Evolutionary conservation across 2,888 invertebrate species (phyloP).

Genomic region (Ditula angustiorana): DNA sequence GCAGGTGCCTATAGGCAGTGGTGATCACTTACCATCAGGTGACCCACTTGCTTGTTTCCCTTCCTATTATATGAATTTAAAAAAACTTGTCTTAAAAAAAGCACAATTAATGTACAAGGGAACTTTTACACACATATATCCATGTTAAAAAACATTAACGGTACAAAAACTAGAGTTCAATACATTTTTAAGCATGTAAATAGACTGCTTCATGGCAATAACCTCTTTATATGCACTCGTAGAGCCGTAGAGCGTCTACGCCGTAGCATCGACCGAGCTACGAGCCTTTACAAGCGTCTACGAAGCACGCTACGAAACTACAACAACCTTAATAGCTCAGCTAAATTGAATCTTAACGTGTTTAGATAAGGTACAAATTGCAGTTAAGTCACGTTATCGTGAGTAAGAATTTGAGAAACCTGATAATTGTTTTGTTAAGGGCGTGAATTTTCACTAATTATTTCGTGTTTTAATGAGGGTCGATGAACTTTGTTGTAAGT

Average conservation of each 20-base stretch:
- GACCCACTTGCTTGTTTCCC: too few species aligned
- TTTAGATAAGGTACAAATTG: neutral
- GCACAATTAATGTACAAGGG: too few species aligned
- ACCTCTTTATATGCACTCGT: too few species aligned
- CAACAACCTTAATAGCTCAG: neutral
- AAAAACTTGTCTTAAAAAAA: too few species aligned
- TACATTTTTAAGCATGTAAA: constrained; percentile 1
- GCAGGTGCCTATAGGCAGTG: too few species aligned
- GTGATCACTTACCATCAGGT: too few species aligned
- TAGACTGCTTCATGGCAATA: neutral
- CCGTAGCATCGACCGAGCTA: constrained; percentile 34
- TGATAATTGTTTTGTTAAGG: constrained; percentile 26
- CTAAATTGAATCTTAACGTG: neutral
- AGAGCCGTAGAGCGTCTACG: constrained; percentile 19
- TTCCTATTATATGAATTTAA: too few species aligned
- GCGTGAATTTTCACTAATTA: constrained; percentile 12
- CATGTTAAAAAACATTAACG: neutral
- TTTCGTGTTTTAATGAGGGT: constrained; percentile 4
- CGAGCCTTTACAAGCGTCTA: constrained; percentile 10
- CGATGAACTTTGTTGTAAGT: constrained; percentile 4
- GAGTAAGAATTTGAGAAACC: neutral
- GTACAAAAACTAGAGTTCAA: neutral
- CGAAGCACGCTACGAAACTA: neutral
- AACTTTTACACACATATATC: too few species aligned
- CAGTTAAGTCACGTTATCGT: neutral